Conservation (phyloP, 1,140 invertebrate genomes). For the Caenorhabditis brenneri region DNA sequence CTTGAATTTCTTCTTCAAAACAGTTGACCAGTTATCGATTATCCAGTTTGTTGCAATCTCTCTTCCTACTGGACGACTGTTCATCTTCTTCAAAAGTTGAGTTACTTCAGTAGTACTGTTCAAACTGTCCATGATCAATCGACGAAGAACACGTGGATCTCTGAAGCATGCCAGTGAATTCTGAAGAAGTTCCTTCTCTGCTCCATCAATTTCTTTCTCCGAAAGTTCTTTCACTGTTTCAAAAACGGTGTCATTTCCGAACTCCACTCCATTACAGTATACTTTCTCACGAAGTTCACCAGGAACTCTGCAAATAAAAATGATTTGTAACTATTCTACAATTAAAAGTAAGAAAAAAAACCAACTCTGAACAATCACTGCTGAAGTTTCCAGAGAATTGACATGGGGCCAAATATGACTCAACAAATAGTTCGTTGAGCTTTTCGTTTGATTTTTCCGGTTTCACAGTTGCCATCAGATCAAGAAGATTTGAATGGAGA, state of each 20-base stretch:
- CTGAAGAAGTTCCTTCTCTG: background rate
- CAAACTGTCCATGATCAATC: background rate
- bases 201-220: background rate
- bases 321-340: too few species aligned
- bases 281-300: conserved; percentile 19
- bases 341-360: background rate
- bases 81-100: conserved; percentile 6
- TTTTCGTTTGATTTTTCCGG: conserved; percentile 16
- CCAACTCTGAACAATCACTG: conserved; percentile 4
- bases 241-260: conserved; percentile 22
- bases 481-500: background rate
- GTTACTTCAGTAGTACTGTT: background rate
- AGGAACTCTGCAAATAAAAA: background rate
- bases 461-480: conserved; percentile 25
- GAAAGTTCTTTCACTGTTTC: conserved; percentile 1
- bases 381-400: conserved; percentile 22
- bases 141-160: conserved; percentile 18
- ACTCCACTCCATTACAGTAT: conserved; percentile 3
- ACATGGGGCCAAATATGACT: background rate
- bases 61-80: conserved; percentile 17
- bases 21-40: conserved; percentile 11
- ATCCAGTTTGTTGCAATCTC: conserved; percentile 28
- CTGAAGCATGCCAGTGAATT: background rate
- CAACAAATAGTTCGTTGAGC: background rate
- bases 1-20: conserved; percentile 23